Conservation (phyloP, 2,797 vertebrate species). For the Muscicapa striata region DNA sequence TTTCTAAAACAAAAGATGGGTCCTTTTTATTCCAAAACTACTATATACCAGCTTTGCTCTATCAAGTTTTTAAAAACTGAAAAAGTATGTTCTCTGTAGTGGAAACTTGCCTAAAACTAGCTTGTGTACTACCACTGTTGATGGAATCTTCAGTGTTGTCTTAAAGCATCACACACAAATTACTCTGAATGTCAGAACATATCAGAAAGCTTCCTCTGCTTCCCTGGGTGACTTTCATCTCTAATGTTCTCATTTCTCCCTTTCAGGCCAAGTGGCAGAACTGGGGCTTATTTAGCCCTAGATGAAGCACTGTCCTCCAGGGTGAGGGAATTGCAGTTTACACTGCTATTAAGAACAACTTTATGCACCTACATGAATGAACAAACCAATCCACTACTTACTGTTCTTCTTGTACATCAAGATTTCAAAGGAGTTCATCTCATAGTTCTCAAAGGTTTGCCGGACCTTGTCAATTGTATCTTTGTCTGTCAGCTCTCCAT, state of each 20-base stretch:
- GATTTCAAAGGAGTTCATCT: conserved; percentile 96
- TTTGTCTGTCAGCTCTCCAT: conserved; percentile 94
- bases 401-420: conserved; percentile 98
- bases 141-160: conserved; percentile 19
- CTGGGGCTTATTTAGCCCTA: neutral
- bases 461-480: conserved; percentile 90
- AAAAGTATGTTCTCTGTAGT: neutral
- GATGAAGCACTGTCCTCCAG: neutral
- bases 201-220: neutral
- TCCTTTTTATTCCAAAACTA: neutral
- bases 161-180: conserved; percentile 34
- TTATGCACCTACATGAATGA: neutral
- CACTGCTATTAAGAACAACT: neutral
- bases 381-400: conserved; percentile 77
- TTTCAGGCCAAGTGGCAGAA: neutral
- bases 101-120: neutral
- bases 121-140: neutral
- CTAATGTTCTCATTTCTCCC: neutral
- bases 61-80: neutral
- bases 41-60: neutral
- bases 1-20: neutral
- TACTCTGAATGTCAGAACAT: conserved; percentile 33
- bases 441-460: conserved; percentile 93
- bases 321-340: neutral
- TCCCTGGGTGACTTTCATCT: conserved; percentile 9